Evolutionary conservation across 1,140 invertebrate genomes (phyloP), one percentile per base, ranked within the genome.

Genomic region (Drosophila mojavensis): DNA sequence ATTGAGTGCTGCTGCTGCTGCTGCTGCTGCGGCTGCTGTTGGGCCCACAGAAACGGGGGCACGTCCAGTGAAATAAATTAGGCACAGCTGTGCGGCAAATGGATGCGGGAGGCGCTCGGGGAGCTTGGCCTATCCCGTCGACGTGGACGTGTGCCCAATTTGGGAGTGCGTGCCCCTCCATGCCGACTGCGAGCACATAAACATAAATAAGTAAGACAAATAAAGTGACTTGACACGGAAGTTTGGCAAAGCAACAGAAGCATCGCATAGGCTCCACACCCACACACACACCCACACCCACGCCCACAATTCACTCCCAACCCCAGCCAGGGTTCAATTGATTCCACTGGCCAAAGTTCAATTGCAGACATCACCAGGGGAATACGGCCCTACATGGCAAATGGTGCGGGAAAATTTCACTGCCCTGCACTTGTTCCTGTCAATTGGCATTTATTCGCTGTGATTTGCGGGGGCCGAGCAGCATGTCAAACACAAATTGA

Each of bases 191-290:
- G 54, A 68, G 50, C 65, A 88, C 80, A 88, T 86, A 82, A 88
- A 88, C 82, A 86, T 86, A 88, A 86, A 86, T 86, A 86, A 86
- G 60, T 77, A 79, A 86, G 79, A 83, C 83, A 88, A 88, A 86
- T 86, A 86, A 88, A 88, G 76, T 86, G 76, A 71, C 76, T 60
- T 77, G 83, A 88, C 82, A 82, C 67, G 75, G 66, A 84, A 79
- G 78, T 85, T 85, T 88, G 79, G 75, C 70, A 81, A 56, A 50
- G 33, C 30, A 58, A 7, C 24, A 9, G 39, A 43, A 6, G 24
- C 51, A 68, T 67, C 79, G 61, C 65, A 75, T 26, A 33, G 26
- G 60, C 63, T 62, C n/a, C 47, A 51, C 17, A 48, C 58, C 20
- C 20, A 24, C 20, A 24, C 20, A 0, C 20, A 24, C 3, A 24